Conservation (phyloP, 2,888 invertebrate species). For the Brachyopa scutellaris region DNA sequence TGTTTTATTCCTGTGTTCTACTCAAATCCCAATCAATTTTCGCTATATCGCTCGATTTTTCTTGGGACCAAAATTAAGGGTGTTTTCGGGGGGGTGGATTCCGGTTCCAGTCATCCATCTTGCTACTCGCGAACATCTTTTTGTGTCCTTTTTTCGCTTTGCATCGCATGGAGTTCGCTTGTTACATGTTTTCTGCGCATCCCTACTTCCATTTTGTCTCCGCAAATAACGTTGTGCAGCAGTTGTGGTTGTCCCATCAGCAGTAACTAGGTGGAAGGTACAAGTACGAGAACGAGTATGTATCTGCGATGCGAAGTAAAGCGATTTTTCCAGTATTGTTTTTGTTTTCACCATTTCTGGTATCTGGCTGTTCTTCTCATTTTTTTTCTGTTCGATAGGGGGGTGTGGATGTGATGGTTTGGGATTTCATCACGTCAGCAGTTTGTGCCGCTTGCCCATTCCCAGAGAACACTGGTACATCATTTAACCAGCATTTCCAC, state of each 20-base stretch:
- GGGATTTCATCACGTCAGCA: slow-evolving; percentile 75
- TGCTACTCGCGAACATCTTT: slow-evolving; percentile 64
- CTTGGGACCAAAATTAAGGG: slow-evolving; percentile 48
- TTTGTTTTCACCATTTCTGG: slow-evolving; percentile 64
- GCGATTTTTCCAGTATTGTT: slow-evolving; percentile 61
- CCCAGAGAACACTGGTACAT: slow-evolving; percentile 66
- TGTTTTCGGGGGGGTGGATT: not conserved
- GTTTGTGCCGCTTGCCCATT: slow-evolving; percentile 72
- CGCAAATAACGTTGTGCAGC: slow-evolving; percentile 68
- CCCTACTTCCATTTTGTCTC: slow-evolving; percentile 72
- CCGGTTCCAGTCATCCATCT: slow-evolving; percentile 52
- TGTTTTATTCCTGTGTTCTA: slow-evolving; percentile 70
- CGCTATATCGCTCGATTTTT: slow-evolving; percentile 68
- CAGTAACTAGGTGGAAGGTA: slow-evolving; percentile 28
- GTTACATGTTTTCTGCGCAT: slow-evolving; percentile 70
- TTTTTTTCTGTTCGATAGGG: slow-evolving; percentile 45
- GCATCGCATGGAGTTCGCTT: slow-evolving; percentile 67
- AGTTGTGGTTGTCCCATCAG: slow-evolving; percentile 67
- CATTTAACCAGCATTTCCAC: slow-evolving; percentile 71
- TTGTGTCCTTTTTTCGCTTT: slow-evolving; percentile 66
- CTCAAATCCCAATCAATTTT: slow-evolving; percentile 72
- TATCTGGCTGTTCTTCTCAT: slow-evolving; percentile 27
- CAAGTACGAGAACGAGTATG: too few species aligned
- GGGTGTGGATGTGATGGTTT: slow-evolving; percentile 64
- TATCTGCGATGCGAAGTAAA: slow-evolving; percentile 55